Base-by-base conservation (phyloP, 2,888 invertebrate species). In the Polyommatus icarus region DNA sequence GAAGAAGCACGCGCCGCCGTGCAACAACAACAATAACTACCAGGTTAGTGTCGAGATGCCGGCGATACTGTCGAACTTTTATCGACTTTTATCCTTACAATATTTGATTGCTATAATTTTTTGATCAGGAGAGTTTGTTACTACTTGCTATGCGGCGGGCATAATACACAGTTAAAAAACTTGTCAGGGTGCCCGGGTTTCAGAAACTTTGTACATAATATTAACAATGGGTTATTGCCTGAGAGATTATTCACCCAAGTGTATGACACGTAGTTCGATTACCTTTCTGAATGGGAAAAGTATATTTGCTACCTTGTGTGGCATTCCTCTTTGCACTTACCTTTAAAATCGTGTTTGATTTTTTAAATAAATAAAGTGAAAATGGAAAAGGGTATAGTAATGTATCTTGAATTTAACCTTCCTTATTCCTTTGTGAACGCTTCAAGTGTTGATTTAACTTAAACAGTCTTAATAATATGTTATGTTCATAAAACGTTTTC, bases 21-120 rank as follows among this genome's bases (percentile, higher is more conserved):
- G 90, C 79, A 87, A 90, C 76, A 92, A 92, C 80, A 94, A 94
- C 78, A 93, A 93, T 83, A 93, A 94, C 83, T 94, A 94, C 86
- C 93, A 94, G 91, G 94, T 93, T 12, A 82, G 85, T 46, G 8
- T 76, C 12, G 46, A 10, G 46, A 46, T 3, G 46, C 46, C 10
- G 10, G 46, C 24, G 24, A 36, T 36, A 36, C 36, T 36, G 36
- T 36, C 36, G 36, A 36, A 36, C 6, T 36, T 32, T 32, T 36
- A 36, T 36, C 36, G 36, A 36, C 36, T 36, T 36, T 36, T 6
- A 5, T 36, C 36, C 6, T 36, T 36, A n/a, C n/a, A n/a, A n/a
- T n/a, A 36, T 6, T 46, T 46, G 8, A 46, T 46, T 46, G 12
- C 46, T 12, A 46, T 36, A 36, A 36, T 36, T 40, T 40, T 40